These are phyloP conservation scores for Cebuella pygmaea DNA, from an alignment of 2,797 vertebrate genomes.

Conservation along the genomic window DNA sequence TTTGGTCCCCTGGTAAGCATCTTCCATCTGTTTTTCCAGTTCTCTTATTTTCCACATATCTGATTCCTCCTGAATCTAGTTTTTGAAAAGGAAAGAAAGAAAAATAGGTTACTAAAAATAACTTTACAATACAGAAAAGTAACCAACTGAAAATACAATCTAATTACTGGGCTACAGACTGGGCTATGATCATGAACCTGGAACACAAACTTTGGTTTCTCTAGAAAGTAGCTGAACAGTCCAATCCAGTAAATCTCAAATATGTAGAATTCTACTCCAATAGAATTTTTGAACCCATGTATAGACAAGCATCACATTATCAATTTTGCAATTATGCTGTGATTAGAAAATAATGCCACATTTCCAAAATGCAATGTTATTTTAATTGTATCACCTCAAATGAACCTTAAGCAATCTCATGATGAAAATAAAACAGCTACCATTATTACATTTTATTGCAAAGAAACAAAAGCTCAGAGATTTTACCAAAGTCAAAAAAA, in stretches of 20 bases:
- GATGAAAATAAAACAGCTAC: slow-evolving; percentile 34
- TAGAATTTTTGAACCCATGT: background rate
- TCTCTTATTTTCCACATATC: slow-evolving; percentile 97
- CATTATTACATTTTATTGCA: slow-evolving; percentile 36
- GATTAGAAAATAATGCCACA: slow-evolving; percentile 29
- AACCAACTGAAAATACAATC: slow-evolving; percentile 36
- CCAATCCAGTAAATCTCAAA: slow-evolving; percentile 12
- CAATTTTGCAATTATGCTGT: background rate
- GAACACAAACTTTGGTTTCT: slow-evolving; percentile 48
- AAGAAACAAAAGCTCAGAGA: slow-evolving; percentile 40
- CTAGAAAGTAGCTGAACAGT: background rate
- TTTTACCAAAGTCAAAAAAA: slow-evolving; percentile 22
- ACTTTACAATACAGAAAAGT: slow-evolving; percentile 55
- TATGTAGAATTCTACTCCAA: background rate
- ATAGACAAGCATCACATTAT: background rate
- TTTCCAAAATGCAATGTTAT: slow-evolving; percentile 29
- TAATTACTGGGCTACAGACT: slow-evolving; percentile 34
- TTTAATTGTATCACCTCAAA: slow-evolving; percentile 7
- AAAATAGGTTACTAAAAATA: slow-evolving; percentile 56
- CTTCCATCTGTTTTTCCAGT: slow-evolving; percentile 90
- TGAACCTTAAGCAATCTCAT: background rate
- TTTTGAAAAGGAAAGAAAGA: background rate
- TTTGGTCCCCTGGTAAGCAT: slow-evolving; percentile 81
- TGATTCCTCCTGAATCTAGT: slow-evolving; percentile 91
- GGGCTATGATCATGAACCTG: background rate